These are phyloP conservation scores for Condylura cristata DNA, from an alignment of 2,113 vertebrate genomes.

Conservation along the genomic window DNA sequence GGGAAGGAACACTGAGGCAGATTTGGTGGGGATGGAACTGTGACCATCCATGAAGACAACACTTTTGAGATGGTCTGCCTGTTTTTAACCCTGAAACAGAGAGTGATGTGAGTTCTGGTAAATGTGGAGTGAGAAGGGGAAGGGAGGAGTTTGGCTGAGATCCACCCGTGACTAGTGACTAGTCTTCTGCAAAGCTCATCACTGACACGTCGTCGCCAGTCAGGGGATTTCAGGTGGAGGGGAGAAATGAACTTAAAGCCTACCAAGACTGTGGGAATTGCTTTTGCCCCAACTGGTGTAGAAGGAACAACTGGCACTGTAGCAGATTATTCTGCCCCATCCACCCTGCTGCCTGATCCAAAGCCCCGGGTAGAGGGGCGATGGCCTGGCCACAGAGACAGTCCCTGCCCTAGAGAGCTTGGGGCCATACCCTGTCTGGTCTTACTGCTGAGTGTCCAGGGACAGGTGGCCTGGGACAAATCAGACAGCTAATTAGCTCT, in stretches of 20 bases:
- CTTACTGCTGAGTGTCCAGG: slow-evolving; percentile 18
- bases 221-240: background rate
- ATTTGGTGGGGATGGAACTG: background rate
- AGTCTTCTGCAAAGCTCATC: background rate
- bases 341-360: background rate
- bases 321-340: background rate
- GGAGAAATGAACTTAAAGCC: background rate
- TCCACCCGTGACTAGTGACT: too few relatives aligned
- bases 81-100: background rate
- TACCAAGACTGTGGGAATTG: background rate
- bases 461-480: slow-evolving; percentile 78
- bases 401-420: slow-evolving; percentile 35
- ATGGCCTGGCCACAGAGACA: too few relatives aligned
- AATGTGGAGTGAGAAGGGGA: background rate
- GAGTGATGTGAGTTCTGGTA: background rate
- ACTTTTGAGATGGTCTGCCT: background rate
- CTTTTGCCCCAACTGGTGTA: background rate
- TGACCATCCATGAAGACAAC: background rate
- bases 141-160: background rate
- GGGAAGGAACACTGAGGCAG: background rate
- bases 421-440: slow-evolving; percentile 62
- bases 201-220: background rate
- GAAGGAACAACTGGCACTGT: background rate
- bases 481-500: slow-evolving; percentile 62
- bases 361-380: background rate